Evolutionary conservation across 2,888 invertebrate genomes (phyloP).

Genomic region (Allygus modestus): DNA sequence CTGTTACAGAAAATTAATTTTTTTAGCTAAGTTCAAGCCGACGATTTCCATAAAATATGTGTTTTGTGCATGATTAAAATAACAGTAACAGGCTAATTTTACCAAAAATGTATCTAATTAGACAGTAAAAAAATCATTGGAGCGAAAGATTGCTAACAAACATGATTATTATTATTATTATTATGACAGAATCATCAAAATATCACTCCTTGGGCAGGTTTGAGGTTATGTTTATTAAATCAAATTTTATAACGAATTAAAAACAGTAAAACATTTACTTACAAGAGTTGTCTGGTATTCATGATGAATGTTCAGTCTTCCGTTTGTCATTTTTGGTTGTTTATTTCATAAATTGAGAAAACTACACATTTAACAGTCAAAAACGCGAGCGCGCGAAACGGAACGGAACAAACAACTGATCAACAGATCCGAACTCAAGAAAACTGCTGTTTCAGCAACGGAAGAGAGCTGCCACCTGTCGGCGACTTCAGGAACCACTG

Average conservation of each 20-base stretch:
- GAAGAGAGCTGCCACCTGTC: conserved; percentile 46
- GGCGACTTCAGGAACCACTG: conserved; percentile 23
- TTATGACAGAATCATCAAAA: not conserved
- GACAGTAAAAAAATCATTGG: no score
- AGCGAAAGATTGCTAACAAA: no score
- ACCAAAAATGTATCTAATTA: no score
- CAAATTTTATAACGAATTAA: not conserved
- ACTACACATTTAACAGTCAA: conserved; percentile 6
- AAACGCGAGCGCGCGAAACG: conserved; percentile 16
- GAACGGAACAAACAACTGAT: conserved; percentile 19
- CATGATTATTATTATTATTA: no score
- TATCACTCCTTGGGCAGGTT: not conserved
- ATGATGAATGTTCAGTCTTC: conserved; percentile 32
- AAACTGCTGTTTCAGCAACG: conserved; percentile 29
- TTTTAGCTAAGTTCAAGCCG: no score
- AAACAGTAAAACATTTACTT: conserved; percentile 16
- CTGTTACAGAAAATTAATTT: no score
- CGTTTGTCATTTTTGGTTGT: conserved; percentile 13
- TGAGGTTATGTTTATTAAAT: conserved; percentile 23
- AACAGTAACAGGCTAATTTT: no score
- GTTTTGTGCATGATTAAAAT: no score
- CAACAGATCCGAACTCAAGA: conserved; percentile 26
- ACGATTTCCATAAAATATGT: no score
- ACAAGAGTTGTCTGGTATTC: conserved; percentile 56
- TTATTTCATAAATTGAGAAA: conserved; percentile 9